Percentiles rank a stretch among this genome's conserved stretches.
Evolutionary conservation across 2,113 vertebrate genomes (phyloP).

Genomic region (Tonatia bakeri): DNA sequence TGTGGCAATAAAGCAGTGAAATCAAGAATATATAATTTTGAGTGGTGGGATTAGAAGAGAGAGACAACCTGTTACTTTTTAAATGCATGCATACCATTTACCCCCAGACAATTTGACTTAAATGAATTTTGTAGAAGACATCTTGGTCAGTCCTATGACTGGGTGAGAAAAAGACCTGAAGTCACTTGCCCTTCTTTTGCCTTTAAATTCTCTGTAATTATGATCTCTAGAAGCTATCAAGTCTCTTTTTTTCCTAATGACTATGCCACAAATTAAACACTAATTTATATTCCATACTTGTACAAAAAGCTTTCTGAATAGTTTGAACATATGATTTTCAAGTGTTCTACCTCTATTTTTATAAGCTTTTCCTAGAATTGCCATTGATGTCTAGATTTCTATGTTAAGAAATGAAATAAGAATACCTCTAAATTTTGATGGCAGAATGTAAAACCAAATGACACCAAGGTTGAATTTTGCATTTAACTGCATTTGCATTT

Average conservation of each 20-base stretch:
- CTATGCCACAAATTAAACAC: background rate
- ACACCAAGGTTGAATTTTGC: slow-evolving; percentile 58
- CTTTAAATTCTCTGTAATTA: background rate
- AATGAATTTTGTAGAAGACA: background rate
- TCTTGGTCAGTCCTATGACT: background rate
- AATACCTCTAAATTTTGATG: slow-evolving; percentile 63
- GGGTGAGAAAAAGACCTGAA: background rate
- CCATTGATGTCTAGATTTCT: slow-evolving; percentile 61
- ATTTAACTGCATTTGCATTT: slow-evolving; percentile 73
- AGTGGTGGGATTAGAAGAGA: background rate
- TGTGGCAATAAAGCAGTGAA: background rate
- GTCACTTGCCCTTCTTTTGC: background rate
- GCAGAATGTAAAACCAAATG: slow-evolving; percentile 53
- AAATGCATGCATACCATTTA: background rate
- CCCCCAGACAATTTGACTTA: background rate
- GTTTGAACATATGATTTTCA: slow-evolving; percentile 26
- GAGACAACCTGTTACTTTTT: background rate
- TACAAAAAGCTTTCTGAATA: background rate
- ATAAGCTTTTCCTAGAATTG: slow-evolving; percentile 24
- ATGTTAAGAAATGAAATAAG: slow-evolving; percentile 52
- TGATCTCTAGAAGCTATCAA: background rate
- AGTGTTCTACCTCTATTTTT: slow-evolving; percentile 13
- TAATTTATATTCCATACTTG: slow-evolving; percentile 37
- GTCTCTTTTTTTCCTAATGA: background rate
- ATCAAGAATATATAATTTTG: background rate